Conservation (phyloP, 2,113 vertebrate species). For the Chaetops frenatus region DNA sequence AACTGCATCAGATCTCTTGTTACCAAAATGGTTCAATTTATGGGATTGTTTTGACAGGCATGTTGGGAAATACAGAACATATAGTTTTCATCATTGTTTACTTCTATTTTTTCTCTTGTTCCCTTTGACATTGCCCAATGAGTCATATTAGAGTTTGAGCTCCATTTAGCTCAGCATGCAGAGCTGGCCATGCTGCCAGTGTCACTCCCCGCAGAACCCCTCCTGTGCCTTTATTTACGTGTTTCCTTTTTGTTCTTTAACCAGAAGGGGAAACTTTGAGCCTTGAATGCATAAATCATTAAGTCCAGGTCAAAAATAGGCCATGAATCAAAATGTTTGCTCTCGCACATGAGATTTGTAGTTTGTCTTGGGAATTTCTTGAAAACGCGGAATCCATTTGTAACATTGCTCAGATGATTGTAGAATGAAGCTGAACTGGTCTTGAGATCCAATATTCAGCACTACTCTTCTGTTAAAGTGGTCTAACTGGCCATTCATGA, state of each 20-base stretch:
- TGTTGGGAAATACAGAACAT: constrained; percentile 43
- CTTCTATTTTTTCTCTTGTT: constrained; percentile 17
- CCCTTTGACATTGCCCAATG: constrained; percentile 18
- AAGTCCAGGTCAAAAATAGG: neutral
- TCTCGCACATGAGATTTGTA: neutral
- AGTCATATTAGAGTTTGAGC: neutral
- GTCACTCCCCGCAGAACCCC: neutral
- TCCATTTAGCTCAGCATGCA: constrained; percentile 9
- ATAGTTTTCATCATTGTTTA: constrained; percentile 20
- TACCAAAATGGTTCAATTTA: constrained; percentile 27
- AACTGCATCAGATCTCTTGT: neutral
- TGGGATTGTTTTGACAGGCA: constrained; percentile 28
- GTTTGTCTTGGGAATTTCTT: neutral
- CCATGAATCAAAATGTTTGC: neutral
- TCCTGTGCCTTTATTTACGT: neutral
- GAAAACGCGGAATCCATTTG: neutral
- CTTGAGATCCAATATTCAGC: neutral
- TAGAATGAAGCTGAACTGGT: neutral
- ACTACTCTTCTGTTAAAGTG: neutral
- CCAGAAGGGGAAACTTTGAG: neutral
- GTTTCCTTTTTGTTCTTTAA: constrained; percentile 15
- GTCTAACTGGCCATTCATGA: neutral
- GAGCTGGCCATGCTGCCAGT: neutral
- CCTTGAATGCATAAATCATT: constrained; percentile 3
- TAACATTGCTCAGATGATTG: neutral